Evolutionary conservation across 2,797 vertebrate species (phyloP).

Genomic region (Tokudaia muenninki): DNA sequence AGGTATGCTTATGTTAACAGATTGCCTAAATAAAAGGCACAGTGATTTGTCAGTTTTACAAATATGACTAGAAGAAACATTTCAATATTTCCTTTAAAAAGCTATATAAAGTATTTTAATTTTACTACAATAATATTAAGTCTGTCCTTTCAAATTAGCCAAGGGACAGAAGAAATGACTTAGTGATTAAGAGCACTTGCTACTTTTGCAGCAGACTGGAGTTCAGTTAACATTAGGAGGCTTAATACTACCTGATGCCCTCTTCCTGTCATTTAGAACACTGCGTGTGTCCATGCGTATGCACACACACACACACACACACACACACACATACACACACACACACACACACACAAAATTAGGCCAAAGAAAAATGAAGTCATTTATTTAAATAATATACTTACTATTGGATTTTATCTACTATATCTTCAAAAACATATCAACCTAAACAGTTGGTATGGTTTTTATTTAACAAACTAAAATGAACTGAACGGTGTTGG

Average conservation of each 20-base stretch:
- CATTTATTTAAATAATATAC: constrained; percentile 31
- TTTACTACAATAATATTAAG: not conserved
- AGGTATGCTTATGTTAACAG: not conserved
- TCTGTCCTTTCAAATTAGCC: constrained; percentile 31
- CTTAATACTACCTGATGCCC: not conserved
- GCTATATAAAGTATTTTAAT: constrained; percentile 25
- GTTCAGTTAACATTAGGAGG: not conserved
- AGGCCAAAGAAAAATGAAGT: not conserved
- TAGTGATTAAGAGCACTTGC: not conserved
- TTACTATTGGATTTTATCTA: constrained; percentile 56
- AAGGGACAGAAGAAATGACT: not conserved
- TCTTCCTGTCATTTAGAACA: not conserved
- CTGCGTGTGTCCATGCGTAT: no score
- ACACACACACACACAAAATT: no score
- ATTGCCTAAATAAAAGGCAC: constrained; percentile 45
- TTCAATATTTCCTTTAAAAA: not conserved
- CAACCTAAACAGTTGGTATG: constrained; percentile 24
- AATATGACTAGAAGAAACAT: constrained; percentile 37
- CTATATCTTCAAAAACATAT: not conserved
- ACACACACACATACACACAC: not conserved
- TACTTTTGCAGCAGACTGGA: not conserved
- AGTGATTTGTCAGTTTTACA: not conserved
- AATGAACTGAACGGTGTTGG: not conserved
- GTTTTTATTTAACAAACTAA: not conserved
- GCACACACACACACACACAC: no score